Percentiles rank a stretch among this genome's conserved stretches.
phyloP scores from a whole-genome alignment of 2,888 invertebrate species.

The Troides aeacus region DNA sequence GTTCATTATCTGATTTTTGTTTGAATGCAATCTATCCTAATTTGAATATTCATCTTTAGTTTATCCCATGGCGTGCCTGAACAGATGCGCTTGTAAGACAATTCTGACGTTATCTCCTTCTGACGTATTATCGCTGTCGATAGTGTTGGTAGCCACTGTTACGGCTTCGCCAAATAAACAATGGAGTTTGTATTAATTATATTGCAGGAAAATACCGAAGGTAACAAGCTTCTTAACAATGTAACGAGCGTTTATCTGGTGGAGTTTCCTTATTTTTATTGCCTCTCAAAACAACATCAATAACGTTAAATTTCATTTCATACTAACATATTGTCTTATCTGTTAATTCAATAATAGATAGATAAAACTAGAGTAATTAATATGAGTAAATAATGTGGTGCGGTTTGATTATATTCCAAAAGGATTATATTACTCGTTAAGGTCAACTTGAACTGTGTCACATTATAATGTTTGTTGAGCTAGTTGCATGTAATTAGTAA shows the following conservation, averaged over 20 bases:
- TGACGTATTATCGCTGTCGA: background rate
- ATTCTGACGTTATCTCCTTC: slow-evolving; percentile 21
- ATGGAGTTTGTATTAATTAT: slow-evolving; percentile 17
- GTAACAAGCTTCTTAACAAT: background rate
- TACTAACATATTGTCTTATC: no score
- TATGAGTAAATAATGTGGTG: no score
- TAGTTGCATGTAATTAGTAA: background rate
- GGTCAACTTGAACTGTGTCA: no score
- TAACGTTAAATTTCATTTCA: no score
- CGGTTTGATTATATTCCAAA: no score
- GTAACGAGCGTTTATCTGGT: no score
- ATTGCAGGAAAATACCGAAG: slow-evolving; percentile 22
- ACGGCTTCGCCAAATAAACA: slow-evolving; percentile 12
- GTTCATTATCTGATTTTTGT: background rate
- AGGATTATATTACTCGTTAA: no score
- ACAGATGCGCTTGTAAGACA: slow-evolving; percentile 23
- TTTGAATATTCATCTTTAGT: slow-evolving; percentile 20
- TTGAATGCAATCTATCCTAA: background rate
- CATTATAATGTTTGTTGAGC: no score
- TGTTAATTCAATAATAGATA: no score
- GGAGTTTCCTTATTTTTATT: no score
- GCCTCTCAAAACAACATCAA: no score
- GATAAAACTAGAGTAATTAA: no score
- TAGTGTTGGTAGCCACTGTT: slow-evolving; percentile 11
- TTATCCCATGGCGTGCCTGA: background rate